Evolutionary conservation across 2,888 invertebrate species (phyloP), one percentile per base, ranked within the genome.

Genomic region (Polydesmus complanatus): DNA sequence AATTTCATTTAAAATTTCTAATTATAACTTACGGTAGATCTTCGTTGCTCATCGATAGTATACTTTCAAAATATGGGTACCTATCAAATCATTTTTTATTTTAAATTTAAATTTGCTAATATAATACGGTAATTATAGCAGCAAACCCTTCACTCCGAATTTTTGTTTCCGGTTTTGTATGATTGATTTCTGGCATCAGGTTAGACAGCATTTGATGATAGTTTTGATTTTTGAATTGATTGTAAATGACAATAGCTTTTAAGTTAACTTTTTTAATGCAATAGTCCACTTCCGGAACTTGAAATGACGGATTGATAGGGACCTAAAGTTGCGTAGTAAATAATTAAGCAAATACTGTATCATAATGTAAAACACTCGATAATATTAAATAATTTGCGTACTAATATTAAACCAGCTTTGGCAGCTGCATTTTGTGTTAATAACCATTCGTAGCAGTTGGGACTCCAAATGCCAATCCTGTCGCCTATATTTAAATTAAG

Each of bases 371-470:
- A 19, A 18, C 8, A 11, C 19, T 11, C 8, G 19, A 52, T 52
- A 11, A n/a, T 47, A 14, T 14, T 47, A 47, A 14, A 47, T 47
- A 14, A 52, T 52, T 53, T 54, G 52, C 27, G 23, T 54, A 86
- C 87, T 72, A 86, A 74, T 27, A 85, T 76, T 1, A 87, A 73
- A 0, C 90, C 91, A 1, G 81, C 79, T 64, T 86, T 80, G 0
- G 84, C 81, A 1, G 83, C 81, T 0, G 84, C 88, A 70, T 85
- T 74, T 71, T 84, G 81, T 0, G 81, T 75, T 0, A 88, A 67
- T 63, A 84, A 79, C 90, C 90, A 92, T 69, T 88, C 84, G 53
- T 80, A 71, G 47, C 78, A 76, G 73, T 89, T 92, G 0, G 88
- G 86, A 0, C 84, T 81, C 85, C 86, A 89, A 23, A 92, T 76